phyloP scores from a whole-genome alignment of 2,113 vertebrate species.

The Pteruthius melanotis region DNA sequence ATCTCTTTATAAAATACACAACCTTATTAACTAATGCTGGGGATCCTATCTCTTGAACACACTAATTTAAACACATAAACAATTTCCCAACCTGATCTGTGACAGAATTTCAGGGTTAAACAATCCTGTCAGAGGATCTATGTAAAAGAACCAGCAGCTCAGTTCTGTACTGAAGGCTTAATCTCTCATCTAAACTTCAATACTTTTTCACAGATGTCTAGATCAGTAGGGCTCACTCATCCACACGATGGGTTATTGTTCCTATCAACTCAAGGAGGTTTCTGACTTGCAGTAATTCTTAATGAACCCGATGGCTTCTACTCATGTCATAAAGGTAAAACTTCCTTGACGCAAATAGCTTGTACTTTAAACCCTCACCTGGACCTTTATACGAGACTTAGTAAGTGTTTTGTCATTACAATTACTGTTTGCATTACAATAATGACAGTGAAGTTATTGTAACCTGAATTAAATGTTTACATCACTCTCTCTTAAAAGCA shows the following conservation, averaged over 20 bases:
- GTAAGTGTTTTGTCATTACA: neutral
- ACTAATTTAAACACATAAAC: neutral
- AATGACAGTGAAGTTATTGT: neutral
- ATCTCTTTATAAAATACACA: neutral
- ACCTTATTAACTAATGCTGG: neutral
- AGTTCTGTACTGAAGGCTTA: neutral
- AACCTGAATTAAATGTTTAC: neutral
- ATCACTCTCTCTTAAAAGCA: neutral
- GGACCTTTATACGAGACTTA: neutral
- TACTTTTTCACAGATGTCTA: neutral
- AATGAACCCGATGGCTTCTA: neutral
- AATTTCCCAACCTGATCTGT: neutral
- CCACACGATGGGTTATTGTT: neutral
- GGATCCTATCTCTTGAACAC: neutral
- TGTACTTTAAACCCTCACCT: conserved; percentile 33
- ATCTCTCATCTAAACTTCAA: neutral
- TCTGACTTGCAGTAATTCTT: neutral
- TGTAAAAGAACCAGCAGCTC: neutral
- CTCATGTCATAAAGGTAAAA: neutral
- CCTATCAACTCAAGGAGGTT: neutral
- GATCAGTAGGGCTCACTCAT: neutral
- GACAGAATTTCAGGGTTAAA: neutral
- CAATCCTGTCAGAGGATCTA: neutral
- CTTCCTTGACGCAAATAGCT: conserved; percentile 21
- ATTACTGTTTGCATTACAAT: neutral